Conservation (phyloP, 2,113 vertebrate species). For the Corvus moneduloides region DNA sequence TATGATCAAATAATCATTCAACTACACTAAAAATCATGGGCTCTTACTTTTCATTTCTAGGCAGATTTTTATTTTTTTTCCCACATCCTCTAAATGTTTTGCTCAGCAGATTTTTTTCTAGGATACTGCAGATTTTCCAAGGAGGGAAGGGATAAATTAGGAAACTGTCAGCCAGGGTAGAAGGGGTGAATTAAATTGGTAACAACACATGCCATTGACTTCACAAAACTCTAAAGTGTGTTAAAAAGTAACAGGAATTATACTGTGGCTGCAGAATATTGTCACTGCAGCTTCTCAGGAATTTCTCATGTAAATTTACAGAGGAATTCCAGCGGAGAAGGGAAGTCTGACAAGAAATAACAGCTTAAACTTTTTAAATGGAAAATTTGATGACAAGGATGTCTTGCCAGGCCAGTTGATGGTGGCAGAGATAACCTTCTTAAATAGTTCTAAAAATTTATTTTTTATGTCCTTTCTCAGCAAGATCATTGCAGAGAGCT, state of each 20-base stretch:
- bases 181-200: neutral
- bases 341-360: neutral
- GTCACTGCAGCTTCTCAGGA: neutral
- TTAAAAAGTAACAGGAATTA: neutral
- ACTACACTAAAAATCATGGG: neutral
- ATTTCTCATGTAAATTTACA: neutral
- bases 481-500: neutral
- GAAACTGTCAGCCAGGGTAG: neutral
- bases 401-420: neutral
- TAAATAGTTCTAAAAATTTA: neutral
- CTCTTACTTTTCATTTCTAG: neutral
- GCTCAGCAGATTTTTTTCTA: neutral
- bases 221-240: neutral
- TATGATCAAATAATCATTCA: neutral
- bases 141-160: neutral
- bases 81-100: neutral
- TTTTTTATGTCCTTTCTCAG: neutral
- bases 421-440: neutral
- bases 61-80: neutral
- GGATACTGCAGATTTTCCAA: neutral
- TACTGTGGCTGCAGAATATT: neutral
- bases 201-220: neutral
- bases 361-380: neutral
- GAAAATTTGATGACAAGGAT: neutral
- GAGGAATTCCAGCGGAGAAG: neutral